A percentile compares a stretch with the other conserved stretches of the same genome.
Evolutionary conservation across 2,797 vertebrate species (phyloP).

Genomic region (Ctenopoma kingsleyae): DNA sequence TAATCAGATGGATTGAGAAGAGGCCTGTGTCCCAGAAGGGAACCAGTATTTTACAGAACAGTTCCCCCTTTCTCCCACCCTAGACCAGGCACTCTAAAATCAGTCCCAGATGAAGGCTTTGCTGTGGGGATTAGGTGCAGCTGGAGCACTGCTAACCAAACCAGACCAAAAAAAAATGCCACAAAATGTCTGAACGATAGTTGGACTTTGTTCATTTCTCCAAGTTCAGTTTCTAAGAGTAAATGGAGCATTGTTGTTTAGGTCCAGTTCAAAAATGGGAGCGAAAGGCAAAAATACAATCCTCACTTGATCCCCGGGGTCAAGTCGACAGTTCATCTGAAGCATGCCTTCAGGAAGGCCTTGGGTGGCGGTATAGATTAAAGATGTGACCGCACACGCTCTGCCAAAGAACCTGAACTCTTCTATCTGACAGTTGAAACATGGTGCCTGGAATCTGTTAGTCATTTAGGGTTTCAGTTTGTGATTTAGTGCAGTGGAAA

Average conservation of each 20-base stretch:
- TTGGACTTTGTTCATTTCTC: conserved; percentile 63
- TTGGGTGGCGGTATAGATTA: conserved; percentile 57
- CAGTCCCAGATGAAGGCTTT: conserved; percentile 84
- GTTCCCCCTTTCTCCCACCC: conserved; percentile 57
- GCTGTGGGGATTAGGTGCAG: conserved; percentile 82
- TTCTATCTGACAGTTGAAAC: conserved; percentile 69
- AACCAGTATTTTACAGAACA: conserved; percentile 65
- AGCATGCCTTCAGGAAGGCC: conserved; percentile 29
- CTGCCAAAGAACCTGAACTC: conserved; percentile 69
- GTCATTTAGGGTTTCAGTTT: conserved; percentile 74
- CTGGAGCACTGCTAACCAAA: conserved; percentile 74
- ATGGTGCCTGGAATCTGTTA: conserved; percentile 76
- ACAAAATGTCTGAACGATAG: conserved; percentile 57
- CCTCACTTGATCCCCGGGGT: conserved; percentile 54
- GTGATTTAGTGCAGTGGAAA: conserved; percentile 58
- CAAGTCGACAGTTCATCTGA: conserved; percentile 38
- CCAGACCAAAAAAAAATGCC: conserved; percentile 37
- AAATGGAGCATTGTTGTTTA: conserved; percentile 39
- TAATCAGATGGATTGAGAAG: conserved; percentile 81
- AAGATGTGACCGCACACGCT: conserved; percentile 70
- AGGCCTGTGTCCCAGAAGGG: conserved; percentile 63
- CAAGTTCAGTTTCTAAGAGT: conserved; percentile 44
- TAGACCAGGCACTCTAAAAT: conserved; percentile 66
- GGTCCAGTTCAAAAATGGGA: conserved; percentile 22
- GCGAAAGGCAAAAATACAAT: conserved; percentile 28